Percentiles rank a stretch among this genome's conserved stretches.
phyloP scores from a whole-genome alignment of 2,797 vertebrate genomes.

The Avahi laniger region DNA sequence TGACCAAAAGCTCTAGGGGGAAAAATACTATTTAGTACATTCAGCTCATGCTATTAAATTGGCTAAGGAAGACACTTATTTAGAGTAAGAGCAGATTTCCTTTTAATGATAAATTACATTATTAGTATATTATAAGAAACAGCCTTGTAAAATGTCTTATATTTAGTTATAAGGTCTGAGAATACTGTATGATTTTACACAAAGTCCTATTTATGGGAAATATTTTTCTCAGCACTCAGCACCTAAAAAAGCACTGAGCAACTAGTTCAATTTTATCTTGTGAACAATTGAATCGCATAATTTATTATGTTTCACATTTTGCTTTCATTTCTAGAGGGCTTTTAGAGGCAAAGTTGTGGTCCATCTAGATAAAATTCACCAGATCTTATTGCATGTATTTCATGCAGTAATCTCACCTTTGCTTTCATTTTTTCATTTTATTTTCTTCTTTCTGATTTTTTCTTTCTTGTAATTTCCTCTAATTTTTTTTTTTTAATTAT shows the following conservation, averaged over 20 bases:
- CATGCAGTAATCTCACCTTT: background rate
- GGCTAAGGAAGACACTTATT: background rate
- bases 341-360: slow-evolving; percentile 2
- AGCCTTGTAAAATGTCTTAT: background rate
- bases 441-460: background rate
- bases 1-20: background rate
- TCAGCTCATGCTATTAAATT: background rate
- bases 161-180: background rate
- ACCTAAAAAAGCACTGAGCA: slow-evolving; percentile 25
- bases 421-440: background rate
- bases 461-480: background rate
- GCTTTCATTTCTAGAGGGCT: background rate
- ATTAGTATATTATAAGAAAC: background rate
- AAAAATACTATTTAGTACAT: background rate
- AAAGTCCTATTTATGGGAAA: background rate
- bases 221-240: slow-evolving; percentile 22
- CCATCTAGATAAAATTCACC: background rate
- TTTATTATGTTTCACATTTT: slow-evolving; percentile 23
- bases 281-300: background rate
- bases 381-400: background rate
- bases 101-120: slow-evolving; percentile 37
- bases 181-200: background rate
- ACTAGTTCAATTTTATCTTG: background rate
- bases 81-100: background rate
- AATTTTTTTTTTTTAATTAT: background rate